Base-by-base conservation (phyloP, 1,140 invertebrate species). In the Leptopilina clavipes region DNA sequence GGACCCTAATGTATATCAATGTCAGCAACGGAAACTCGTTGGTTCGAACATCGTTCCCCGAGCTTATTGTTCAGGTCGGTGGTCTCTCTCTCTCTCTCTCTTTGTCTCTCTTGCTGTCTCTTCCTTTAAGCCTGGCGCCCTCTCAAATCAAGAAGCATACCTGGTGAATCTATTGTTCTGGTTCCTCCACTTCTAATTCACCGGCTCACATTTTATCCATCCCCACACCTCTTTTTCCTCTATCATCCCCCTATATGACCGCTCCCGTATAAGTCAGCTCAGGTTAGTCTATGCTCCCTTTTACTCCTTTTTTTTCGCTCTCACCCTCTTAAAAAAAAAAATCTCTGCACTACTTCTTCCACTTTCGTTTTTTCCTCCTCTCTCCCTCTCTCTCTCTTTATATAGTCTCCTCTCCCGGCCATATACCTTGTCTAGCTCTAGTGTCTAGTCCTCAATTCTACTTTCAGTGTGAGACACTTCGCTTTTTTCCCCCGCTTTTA, bases 131-230 rank as follows among this genome's bases (percentile, higher is more conserved):
- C 25, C 59, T 31, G 22, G 59, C 40, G 48, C 59, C 37, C 77
- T 37, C 52, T 37, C 52, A 73, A 40, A 37, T 52, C 72, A 56
- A 65, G 74, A 75, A 75, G 71, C 70, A 71, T 81, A 79, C 80
- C 80, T 79, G 76, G 77, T 74, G 79, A 75, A 77, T 71, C 65
- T 76, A 82, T 82, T 82, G 81, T 82, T 82, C 81, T 70, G 59
- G 44, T 1, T 75, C 71, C 77, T 72, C 76, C 79, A 78, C 74
- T 78, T 78, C 37, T 78, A 77, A 77, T 52, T 72, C 75, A 76
- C 56, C 75, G 78, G 76, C 79, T 82, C 73, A 75, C 80, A 81
- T 83, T 83, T 83, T 76, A 77, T 72, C 45, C 76, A 56, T 78
- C 76, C 73, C 81, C 75, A 78, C 76, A 59, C 22, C 59, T 70